phyloP scores from a whole-genome alignment of 2,888 invertebrate species.

The Plemyria rubiginata region DNA sequence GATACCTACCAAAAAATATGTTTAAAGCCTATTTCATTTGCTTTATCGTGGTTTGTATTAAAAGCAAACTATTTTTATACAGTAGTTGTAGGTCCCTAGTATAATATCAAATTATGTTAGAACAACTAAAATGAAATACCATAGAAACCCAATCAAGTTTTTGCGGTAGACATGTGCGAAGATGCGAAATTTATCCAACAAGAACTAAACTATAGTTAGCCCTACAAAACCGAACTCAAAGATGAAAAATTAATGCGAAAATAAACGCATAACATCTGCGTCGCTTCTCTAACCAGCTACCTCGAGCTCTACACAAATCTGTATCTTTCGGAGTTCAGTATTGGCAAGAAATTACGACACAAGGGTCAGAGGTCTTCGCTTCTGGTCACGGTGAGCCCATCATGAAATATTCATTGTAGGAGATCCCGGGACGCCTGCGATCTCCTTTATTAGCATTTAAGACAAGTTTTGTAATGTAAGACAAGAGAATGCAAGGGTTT shows the following conservation, averaged over 20 bases:
- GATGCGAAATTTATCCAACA: constrained; percentile 27
- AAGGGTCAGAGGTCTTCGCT: constrained; percentile 45
- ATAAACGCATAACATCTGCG: constrained; percentile 72
- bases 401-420: constrained; percentile 73
- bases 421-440: constrained; percentile 56
- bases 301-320: constrained; percentile 47
- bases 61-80: no score
- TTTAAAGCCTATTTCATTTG: no score
- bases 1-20: no score
- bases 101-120: no score
- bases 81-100: no score
- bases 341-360: constrained; percentile 36
- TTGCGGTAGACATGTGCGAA: constrained; percentile 1
- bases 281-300: constrained; percentile 55
- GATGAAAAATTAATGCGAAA: constrained; percentile 74
- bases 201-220: constrained; percentile 56
- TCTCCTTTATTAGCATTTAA: constrained; percentile 76
- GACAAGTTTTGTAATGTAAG: constrained; percentile 72
- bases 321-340: constrained; percentile 23
- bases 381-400: constrained; percentile 60
- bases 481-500: constrained; percentile 49
- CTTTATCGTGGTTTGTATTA: no score
- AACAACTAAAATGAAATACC: no score
- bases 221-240: constrained; percentile 54
- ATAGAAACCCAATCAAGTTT: background rate